These are phyloP conservation scores for Drosophila emarginata DNA, from an alignment of 2,888 invertebrate genomes.

Conservation along the genomic window DNA sequence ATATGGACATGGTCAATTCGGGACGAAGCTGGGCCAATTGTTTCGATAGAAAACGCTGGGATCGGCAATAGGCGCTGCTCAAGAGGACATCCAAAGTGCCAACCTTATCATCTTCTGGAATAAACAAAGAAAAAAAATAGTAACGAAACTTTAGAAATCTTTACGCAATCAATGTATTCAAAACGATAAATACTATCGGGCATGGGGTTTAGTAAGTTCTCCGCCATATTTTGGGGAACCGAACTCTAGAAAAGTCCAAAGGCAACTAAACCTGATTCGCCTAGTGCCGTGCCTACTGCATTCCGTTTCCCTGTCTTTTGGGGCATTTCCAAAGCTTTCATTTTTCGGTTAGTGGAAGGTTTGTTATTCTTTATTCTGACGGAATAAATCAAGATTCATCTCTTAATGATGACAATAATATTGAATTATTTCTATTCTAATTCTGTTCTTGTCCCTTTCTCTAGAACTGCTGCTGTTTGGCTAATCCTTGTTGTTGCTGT, in stretches of 20 bases:
- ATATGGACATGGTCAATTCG: conserved; percentile 99
- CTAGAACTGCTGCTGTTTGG: conserved; percentile 6
- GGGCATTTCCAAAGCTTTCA: conserved; percentile 59
- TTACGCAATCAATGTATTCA: not conserved
- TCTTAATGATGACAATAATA: not conserved
- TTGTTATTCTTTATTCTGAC: conserved; percentile 43
- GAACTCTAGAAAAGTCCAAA: conserved; percentile 16
- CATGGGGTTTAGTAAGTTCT: not conserved
- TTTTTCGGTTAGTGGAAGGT: conserved; percentile 25
- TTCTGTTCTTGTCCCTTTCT: too few relatives aligned
- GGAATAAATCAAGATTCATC: not conserved
- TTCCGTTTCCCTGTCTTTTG: not conserved
- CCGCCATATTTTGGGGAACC: conserved; percentile 18
- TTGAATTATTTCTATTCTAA: not conserved
- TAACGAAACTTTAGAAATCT: not conserved
- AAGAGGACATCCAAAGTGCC: conserved; percentile 93
- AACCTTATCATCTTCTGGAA: conserved; percentile 81
- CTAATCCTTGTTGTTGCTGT: conserved; percentile 20
- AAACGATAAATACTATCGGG: not conserved
- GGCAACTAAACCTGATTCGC: conserved; percentile 22
- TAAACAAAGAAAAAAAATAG: conserved; percentile 9
- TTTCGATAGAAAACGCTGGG: conserved; percentile 95
- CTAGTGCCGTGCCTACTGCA: not conserved
- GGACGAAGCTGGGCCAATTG: conserved; percentile 97
- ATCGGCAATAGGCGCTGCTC: conserved; percentile 94